Evolutionary conservation across 2,113 vertebrate species (phyloP), one percentile per base, ranked within the genome.

Genomic region (Balaeniceps rex): DNA sequence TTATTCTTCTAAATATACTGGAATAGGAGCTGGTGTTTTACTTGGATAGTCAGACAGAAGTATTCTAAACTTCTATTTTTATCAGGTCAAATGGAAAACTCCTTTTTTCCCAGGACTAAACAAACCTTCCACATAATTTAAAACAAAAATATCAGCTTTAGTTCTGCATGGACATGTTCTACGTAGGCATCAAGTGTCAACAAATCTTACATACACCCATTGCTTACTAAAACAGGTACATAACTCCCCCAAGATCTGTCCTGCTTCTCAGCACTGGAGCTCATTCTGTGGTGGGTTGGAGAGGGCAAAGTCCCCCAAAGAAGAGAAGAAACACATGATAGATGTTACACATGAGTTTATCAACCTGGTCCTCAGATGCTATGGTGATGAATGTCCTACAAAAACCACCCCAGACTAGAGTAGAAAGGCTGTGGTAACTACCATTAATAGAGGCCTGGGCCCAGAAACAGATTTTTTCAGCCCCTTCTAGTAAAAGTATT

Each of bases 31-130:
- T 83, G 46, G 6, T 87, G 64, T 95, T 94, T 95, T 85, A 66
- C 70, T 95, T 94, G 75, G 87, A 71, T 76, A 64, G 66, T 58
- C 70, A 76, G 24, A 44, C 26, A 49, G 36, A 89, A 91, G 34
- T 55, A 87, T 72, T 77, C 75, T 74, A 57, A 89, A 69, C 46
- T 96, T 71, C 49, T 79, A 25, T 91, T 96, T 95, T 92, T 88
- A 64, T 93, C 76, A 77, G 9, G 57, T 95, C 57, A 84, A 89
- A 87, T 61, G 29, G 75, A 91, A 86, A 89, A 82, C 34, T 74
- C 19, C 19, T 52, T 36, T 47, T 89, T 69, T 12, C 11, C 49
- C 44, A 64, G n/a, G 44, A 66, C 42, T 86, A 68, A 95, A 92
- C 22, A 90, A 97, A 81, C 3, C 29, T 87, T 90, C 40, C 40